Evolutionary conservation across 1,140 invertebrate species (phyloP), one percentile per base, ranked within the genome.

Genomic region (Euwallacea fornicatus): DNA sequence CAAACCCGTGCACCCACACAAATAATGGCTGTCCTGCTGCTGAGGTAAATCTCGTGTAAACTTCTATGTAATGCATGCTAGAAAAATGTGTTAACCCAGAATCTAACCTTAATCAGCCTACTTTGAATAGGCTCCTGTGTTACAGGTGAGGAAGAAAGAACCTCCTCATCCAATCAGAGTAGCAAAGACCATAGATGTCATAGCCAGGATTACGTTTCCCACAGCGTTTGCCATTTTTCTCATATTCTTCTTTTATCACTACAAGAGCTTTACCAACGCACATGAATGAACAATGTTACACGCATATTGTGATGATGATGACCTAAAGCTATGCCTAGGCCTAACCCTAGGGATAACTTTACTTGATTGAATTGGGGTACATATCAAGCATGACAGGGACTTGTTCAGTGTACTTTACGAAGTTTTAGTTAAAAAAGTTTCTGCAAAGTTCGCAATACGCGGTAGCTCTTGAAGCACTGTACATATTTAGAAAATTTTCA

Each of bases 161-260:
- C 92, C 92, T 60, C 93, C 93, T 42, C 93, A 95, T 86, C 93
- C 93, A 47, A 95, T 95, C 78, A 87, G 93, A 76, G 92, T 96
- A 75, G 94, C 94, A 61, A 96, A 96, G 85, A 95, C 93, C 63
- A 96, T 97, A 79, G 94, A 97, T 85, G 93, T 96, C 66, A 94
- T 97, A 79, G 93, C 94, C 46, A 88, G 94, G 79, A 93, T 95
- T 79, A 94, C 93, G 69, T 97, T 96, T 85, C 94, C 94, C 74
- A 89, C 92, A 74, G 93, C 93, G 75, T 97, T 94, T 82, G 91
- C 92, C 79, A 89, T 95, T 78, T 97, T 97, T 85, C 88, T 96
- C 74, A 92, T 94, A 80, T 96, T 95, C 85, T 96, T 96, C 87
- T 96, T 96, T 86, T 91, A 94, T 76, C 92, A 93, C 84, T 95